phyloP scores from a whole-genome alignment of 2,888 invertebrate genomes.

The Magallana nippona region DNA sequence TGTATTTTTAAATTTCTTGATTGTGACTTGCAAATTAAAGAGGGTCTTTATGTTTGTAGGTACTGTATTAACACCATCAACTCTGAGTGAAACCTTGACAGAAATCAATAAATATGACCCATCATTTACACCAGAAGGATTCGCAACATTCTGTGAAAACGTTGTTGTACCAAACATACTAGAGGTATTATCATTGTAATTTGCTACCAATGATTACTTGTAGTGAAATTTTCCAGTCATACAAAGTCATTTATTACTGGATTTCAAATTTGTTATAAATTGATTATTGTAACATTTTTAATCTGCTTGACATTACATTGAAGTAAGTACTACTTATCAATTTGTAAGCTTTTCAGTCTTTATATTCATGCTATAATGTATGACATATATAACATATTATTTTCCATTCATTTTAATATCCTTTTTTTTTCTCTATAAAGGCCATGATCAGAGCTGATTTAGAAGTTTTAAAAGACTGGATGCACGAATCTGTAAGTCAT shows the following conservation, averaged over 20 bases:
- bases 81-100: conserved; percentile 96
- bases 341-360: too few relatives aligned
- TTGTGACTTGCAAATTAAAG: background rate
- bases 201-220: too few relatives aligned
- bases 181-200: conserved; percentile 82
- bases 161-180: conserved; percentile 99
- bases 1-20: too few relatives aligned
- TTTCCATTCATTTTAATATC: too few relatives aligned
- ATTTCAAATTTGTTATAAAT: too few relatives aligned
- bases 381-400: too few relatives aligned
- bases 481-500: conserved; percentile 90
- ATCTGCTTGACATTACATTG: too few relatives aligned
- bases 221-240: too few relatives aligned
- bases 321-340: too few relatives aligned
- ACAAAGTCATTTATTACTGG: too few relatives aligned
- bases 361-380: too few relatives aligned
- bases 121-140: conserved; percentile 92
- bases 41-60: conserved; percentile 68
- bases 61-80: conserved; percentile 87
- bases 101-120: conserved; percentile 99
- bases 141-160: conserved; percentile 94
- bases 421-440: conserved; percentile 64
- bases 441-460: conserved; percentile 95
- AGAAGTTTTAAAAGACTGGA: conserved; percentile 95
- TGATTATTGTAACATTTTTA: too few relatives aligned